Evolutionary conservation across 2,113 vertebrate genomes (phyloP), one percentile per base, ranked within the genome.

Genomic region (Ophthalmolycus amberensis): DNA sequence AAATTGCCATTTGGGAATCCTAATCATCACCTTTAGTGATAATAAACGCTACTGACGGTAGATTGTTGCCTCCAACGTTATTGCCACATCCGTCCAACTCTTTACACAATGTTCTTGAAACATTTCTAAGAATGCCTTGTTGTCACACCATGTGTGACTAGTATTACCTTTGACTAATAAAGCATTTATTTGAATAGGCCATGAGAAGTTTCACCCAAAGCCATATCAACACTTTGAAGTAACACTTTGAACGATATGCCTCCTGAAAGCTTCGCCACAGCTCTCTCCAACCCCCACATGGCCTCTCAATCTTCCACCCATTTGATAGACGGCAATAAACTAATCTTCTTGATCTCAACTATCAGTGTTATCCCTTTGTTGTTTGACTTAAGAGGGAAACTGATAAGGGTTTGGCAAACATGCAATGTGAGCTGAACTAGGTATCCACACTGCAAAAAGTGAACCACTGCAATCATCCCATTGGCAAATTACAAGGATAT

Each of bases 291-390:
- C 75, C 70, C 82, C 58, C 85, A 75, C 79, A 67, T 32, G n/a
- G 3, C 63, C 71, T 82, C 56, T 65, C 84, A 84, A 80, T 93
- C 93, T 95, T 94, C 94, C 93, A 84, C 85, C 54, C 50, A 89
- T 86, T 90, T 76, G 44, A 94, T 90, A 91, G 90, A 93, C 79
- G 80, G 92, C 88, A 92, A 72, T 34, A 80, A 75, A 90, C 66
- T 48, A 90, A 95, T 94, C 93, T 94, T 94, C 93, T 94, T 85
- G 85, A 94, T 90, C 90, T 90, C 73, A 20, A 38, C 84, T 85
- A 90, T 92, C 86, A 75, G 79, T 52, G 63, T 91, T 90, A 89
- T 89, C 90, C 77, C 79, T 77, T 77, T 90, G 82, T 90, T 89
- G 91, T 93, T 88, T 82, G 77, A 89, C 82, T 87, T 83, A 70